phyloP scores from a whole-genome alignment of 2,113 vertebrate species.

The Calonectris borealis region DNA sequence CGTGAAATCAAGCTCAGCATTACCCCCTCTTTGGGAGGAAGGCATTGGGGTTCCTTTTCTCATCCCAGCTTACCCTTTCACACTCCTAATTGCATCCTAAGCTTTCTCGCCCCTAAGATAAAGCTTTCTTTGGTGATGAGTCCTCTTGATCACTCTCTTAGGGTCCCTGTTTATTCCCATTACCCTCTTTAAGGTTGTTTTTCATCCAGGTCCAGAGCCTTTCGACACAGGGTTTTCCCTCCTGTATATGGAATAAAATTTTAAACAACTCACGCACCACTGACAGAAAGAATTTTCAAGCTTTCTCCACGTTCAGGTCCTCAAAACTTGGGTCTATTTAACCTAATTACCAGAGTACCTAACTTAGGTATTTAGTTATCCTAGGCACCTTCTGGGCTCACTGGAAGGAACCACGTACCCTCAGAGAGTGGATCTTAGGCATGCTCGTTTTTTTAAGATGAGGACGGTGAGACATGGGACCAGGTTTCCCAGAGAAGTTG shows the following conservation, averaged over 20 bases:
- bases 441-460: accelerated
- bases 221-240: accelerated
- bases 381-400: neutral
- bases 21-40: neutral
- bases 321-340: neutral
- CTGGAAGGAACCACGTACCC: neutral
- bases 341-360: neutral
- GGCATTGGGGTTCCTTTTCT: neutral
- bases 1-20: neutral
- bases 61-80: neutral
- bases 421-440: neutral
- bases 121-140: neutral
- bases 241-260: neutral
- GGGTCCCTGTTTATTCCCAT: neutral
- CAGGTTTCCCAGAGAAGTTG: neutral
- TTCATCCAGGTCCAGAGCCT: neutral
- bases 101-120: neutral
- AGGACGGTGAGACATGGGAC: neutral
- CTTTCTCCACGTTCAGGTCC: neutral
- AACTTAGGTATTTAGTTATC: neutral
- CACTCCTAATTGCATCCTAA: neutral
- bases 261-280: accelerated
- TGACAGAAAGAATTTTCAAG: neutral
- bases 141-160: neutral
- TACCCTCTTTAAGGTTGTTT: neutral